Conservation (phyloP, 2,888 invertebrate species). For the Mantis religiosa region DNA sequence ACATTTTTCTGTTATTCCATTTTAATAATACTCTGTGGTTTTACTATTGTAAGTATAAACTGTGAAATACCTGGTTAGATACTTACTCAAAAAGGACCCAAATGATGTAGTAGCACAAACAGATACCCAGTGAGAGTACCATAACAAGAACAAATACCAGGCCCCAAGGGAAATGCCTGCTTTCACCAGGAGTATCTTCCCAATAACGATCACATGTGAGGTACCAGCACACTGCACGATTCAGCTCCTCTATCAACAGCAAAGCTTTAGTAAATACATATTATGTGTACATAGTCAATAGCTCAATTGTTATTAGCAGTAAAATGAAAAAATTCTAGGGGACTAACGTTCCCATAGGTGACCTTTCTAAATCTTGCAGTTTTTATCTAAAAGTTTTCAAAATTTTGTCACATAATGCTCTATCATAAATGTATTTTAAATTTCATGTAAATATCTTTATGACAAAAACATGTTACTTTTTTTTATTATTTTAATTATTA, state of each 20-base stretch:
- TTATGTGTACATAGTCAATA: not conserved
- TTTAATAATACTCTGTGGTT: not conserved
- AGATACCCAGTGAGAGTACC: constrained; percentile 75
- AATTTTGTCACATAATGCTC: too few relatives aligned
- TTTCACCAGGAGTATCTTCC: constrained; percentile 74
- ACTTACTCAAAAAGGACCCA: constrained; percentile 91
- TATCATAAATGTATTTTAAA: too few relatives aligned
- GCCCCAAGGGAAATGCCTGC: constrained; percentile 79
- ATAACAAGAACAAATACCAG: constrained; percentile 71
- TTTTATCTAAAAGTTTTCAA: too few relatives aligned
- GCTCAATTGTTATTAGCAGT: not conserved
- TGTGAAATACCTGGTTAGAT: not conserved
- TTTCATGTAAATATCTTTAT: too few relatives aligned
- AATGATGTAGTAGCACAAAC: constrained; percentile 87
- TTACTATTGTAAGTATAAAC: not conserved
- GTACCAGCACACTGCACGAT: constrained; percentile 87
- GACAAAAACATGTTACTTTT: too few relatives aligned
- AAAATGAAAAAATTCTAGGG: too few relatives aligned
- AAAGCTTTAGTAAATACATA: not conserved
- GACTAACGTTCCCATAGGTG: too few relatives aligned
- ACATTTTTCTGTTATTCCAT: not conserved
- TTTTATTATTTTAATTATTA: too few relatives aligned
- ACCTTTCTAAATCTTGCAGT: too few relatives aligned
- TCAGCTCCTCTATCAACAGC: constrained; percentile 67
- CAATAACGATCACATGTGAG: constrained; percentile 88